Evolutionary conservation across 2,888 invertebrate species (phyloP), one percentile per base, ranked within the genome.

Genomic region (Drosophila hawaiiensis): DNA sequence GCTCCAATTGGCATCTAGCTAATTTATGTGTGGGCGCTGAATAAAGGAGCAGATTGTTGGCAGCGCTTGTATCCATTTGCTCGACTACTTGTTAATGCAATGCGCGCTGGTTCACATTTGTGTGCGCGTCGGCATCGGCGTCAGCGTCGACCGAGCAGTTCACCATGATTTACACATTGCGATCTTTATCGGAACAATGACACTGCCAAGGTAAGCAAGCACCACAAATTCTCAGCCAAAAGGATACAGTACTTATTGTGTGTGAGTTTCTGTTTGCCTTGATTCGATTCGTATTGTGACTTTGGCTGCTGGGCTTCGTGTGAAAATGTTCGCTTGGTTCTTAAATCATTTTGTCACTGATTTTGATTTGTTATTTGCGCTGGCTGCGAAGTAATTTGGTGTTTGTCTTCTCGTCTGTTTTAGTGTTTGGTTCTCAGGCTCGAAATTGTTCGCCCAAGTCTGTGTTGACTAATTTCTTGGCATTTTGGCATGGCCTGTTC

Each of bases 261-360:
- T 72, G 49, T 58, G 10, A 73, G 67, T 72, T 66, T 70, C 65
- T 76, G 61, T 80, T 59, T 76, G 47, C 72, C 16, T 65, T 53
- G 53, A 37, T 78, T 83, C 78, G 73, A 83, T 79, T 71, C 77
- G 71, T 66, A 61, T 75, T 66, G 63, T 63, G 71, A 47, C 47
- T 73, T 68, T 65, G 68, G 68, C 67, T 77, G 80, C 73, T 83
- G 73, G 68, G 68, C 76, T 82, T 81, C 88, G 88, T 88, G 88
- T 88, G 88, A 88, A 88, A 78, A 85, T 82, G 83, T 87, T 89
- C 65, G 68, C 76, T 61, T 67, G 82, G 85, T 80, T 87, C 89
- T 75, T 88, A 88, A 90, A 90, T 90, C 89, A 90, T 88, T 90
- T 90, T 89, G 89, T 89, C 86, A 83, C 88, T 81, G 80, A 77